A percentile compares a stretch with the other conserved stretches of the same genome.
Conservation (phyloP, 2,888 invertebrate species). For the Drosophila trichaetosa region DNA sequence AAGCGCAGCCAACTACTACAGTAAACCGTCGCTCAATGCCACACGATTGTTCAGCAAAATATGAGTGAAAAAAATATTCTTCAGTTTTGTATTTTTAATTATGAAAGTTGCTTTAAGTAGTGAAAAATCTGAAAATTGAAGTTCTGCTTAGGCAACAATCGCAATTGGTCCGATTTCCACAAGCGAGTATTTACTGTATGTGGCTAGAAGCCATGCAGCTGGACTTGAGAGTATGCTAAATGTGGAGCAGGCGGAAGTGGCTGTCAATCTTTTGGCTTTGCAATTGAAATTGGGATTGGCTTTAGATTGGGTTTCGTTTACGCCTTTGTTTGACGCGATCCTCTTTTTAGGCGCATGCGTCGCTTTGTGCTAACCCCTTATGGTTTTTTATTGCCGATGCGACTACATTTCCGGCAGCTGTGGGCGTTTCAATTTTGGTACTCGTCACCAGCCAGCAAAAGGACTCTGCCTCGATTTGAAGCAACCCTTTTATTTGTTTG, state of each 20-base stretch:
- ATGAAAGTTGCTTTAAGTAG: neutral
- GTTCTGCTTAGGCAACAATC: neutral
- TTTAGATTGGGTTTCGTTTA: slow-evolving; percentile 10
- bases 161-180: neutral
- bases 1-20: neutral
- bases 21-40: neutral
- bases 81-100: neutral
- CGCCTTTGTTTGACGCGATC: slow-evolving; percentile 40
- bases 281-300: slow-evolving; percentile 15
- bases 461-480: slow-evolving; percentile 18
- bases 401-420: slow-evolving; percentile 78
- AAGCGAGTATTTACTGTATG: neutral
- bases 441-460: slow-evolving; percentile 42
- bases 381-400: slow-evolving; percentile 4
- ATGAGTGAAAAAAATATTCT: neutral
- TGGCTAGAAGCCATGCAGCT: slow-evolving; percentile 12
- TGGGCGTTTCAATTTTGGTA: slow-evolving; percentile 75
- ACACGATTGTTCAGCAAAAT: neutral
- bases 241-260: slow-evolving; percentile 54
- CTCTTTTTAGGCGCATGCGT: slow-evolving; percentile 58
- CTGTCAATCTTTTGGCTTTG: slow-evolving; percentile 57
- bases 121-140: neutral
- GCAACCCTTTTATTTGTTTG: neutral
- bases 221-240: slow-evolving; percentile 8
- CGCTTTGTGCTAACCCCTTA: slow-evolving; percentile 50